A percentile compares a stretch with the other conserved stretches of the same genome.
These are phyloP conservation scores for Salvelinus sp. DNA, from an alignment of 2,113 vertebrate species.

Conservation along the genomic window DNA sequence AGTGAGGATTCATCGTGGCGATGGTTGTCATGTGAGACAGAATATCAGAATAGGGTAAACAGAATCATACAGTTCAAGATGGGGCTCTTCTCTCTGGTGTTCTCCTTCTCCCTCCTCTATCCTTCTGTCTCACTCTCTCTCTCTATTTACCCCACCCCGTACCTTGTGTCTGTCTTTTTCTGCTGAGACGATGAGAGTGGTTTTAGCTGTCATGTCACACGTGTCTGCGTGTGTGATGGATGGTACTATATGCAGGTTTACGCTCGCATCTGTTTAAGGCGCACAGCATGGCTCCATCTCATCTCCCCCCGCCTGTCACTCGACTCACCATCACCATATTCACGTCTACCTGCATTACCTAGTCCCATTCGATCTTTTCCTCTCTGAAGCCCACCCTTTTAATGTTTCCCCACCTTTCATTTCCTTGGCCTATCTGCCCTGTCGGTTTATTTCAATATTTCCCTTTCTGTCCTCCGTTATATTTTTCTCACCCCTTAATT, in stretches of 20 bases:
- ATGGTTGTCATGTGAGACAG: too few species aligned
- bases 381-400: neutral
- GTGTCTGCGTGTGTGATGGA: too few species aligned
- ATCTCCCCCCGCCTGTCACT: conserved; percentile 57
- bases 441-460: neutral
- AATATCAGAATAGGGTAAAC: too few species aligned
- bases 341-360: conserved; percentile 46
- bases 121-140: neutral
- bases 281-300: conserved; percentile 40
- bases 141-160: too few species aligned
- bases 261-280: conserved; percentile 56
- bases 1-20: too few species aligned
- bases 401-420: neutral
- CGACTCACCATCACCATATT: conserved; percentile 27
- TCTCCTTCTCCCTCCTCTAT: conserved; percentile 5
- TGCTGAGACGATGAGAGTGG: too few species aligned
- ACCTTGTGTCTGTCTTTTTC: too few species aligned
- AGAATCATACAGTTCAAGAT: too few species aligned
- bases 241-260: conserved; percentile 20
- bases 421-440: neutral
- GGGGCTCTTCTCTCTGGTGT: too few species aligned
- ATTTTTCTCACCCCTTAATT: neutral
- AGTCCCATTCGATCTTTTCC: neutral
- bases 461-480: neutral
- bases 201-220: too few species aligned